Conservation (phyloP, 2,888 invertebrate genomes). For the Trachelus iudaicus region DNA sequence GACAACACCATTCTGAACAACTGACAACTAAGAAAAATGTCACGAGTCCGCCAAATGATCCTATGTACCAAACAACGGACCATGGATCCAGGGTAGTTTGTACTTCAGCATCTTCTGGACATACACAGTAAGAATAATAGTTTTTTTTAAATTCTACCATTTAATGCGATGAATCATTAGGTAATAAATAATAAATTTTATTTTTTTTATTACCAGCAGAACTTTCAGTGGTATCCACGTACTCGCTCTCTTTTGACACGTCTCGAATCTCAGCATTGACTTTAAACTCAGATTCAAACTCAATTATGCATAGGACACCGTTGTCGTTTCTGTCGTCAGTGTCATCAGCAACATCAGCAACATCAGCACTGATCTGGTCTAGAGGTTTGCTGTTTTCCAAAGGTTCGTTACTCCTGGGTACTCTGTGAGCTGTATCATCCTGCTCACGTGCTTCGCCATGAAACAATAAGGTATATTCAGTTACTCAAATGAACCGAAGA, state of each 20-base stretch:
- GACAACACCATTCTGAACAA: slow-evolving; percentile 71
- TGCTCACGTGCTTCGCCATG: neutral
- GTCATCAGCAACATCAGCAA: neutral
- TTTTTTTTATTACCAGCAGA: neutral
- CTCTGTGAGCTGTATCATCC: neutral
- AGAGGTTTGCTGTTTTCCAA: slow-evolving; percentile 5
- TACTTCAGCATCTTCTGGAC: slow-evolving; percentile 40
- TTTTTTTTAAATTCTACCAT: neutral
- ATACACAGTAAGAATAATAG: slow-evolving; percentile 2
- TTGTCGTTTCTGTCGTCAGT: neutral
- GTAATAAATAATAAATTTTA: neutral
- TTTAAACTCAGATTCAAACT: slow-evolving; percentile 50
- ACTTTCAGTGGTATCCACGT: neutral
- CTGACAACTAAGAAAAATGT: slow-evolving; percentile 70
- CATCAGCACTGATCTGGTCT: neutral
- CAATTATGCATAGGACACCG: slow-evolving; percentile 46
- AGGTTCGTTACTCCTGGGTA: neutral
- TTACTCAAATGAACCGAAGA: neutral
- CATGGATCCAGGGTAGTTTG: slow-evolving; percentile 66
- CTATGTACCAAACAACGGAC: slow-evolving; percentile 72
- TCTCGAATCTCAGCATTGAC: slow-evolving; percentile 37
- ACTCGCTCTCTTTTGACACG: neutral
- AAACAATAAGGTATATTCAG: neutral
- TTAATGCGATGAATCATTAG: neutral
- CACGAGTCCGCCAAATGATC: slow-evolving; percentile 70